Base-by-base conservation (phyloP, 2,113 vertebrate species). In the Porphyrio hochstetteri region DNA sequence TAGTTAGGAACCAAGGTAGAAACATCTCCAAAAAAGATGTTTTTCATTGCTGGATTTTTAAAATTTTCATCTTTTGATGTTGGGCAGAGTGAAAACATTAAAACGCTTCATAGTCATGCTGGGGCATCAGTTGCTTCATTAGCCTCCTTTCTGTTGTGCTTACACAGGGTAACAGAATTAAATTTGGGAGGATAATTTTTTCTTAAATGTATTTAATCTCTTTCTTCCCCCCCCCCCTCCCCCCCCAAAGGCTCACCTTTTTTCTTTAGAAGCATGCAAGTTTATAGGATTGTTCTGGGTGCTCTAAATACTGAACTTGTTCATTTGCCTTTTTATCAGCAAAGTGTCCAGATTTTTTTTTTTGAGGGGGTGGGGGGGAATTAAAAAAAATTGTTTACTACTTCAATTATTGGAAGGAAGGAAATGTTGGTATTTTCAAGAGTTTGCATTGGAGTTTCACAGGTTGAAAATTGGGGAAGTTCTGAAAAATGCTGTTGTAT, bases 201-300 rank as follows among this genome's bases (percentile, higher is more conserved):
- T 35, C 8, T 80, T 64, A 70, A 46, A 60, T 61, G 28, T 60
- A 44, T 46, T 64, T 76, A 67, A 79, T 15, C 10, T 4, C 15
- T 53, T 42, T 64, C 38, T 81, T 9, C 3, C 10, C 11, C 4
- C 10, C 8, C 4, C 16, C 5, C 10, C 3, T 9, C 11, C 4
- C 10, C 8, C 4, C 16, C 5, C 10, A 77, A 85, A 46, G 19
- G 18, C 25, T 82, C 9, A 29, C 23, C 5, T 61, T 72, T 65
- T 90, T 80, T 57, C 10, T 56, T 71, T 63, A 16, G 38, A 40
- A 56, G 20, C 7, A 6, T 40, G 11, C 3, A 16, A 11, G 13
- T 16, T 40, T 35, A 27, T 31, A 48, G 17, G 20, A 24, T 57
- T 75, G 19, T 36, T 92, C 42, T 24, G 38, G 35, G 23, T 20